Evolutionary conservation across 2,888 invertebrate genomes (phyloP), one percentile per base, ranked within the genome.

Genomic region (Patella ulyssiponensis): DNA sequence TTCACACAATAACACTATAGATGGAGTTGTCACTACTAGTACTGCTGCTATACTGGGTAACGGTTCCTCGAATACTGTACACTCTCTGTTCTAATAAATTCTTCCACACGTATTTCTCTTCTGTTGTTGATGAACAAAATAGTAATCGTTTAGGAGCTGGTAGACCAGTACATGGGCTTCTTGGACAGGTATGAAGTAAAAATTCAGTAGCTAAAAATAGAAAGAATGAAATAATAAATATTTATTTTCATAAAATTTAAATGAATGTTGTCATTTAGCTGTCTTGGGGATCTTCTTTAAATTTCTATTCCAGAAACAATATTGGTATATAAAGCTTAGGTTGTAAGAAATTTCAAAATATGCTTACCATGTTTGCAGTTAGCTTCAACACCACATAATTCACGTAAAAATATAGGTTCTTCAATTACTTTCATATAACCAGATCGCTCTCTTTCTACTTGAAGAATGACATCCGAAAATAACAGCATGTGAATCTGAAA

Each of bases 91-190:
- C 89, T 1, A 91, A 80, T 23, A 91, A 80, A 77, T 85, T 86
- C 79, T 89, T 89, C 91, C 91, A 91, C 1, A 88, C 86, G 78
- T 84, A 86, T 74, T 89, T 89, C 83, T 88, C 86, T 74, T 90
- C 90, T 2, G 87, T 83, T 17, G 86, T 84, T 0, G 89, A 88
- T 0, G 89, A 87, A 52, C 89, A 76, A 75, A 88, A 82, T 11
- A 85, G 77, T 69, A 87, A 44, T 17, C 54, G 69, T 53, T 75
- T 78, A 58, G 79, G 76, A 69, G 75, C 71, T 14, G 79, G 80
- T 71, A 75, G 78, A 75, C 77, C 73, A 20, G 69, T 73, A 20
- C 74, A 72, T 12, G 74, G 79, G 74, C 80, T 80, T 20, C 73
- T 71, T 15, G 80, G 78, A 51, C 77, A 78, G 33, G 77, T 80